Conservation (phyloP, 2,888 invertebrate species). For the Dolomedes plantarius region DNA sequence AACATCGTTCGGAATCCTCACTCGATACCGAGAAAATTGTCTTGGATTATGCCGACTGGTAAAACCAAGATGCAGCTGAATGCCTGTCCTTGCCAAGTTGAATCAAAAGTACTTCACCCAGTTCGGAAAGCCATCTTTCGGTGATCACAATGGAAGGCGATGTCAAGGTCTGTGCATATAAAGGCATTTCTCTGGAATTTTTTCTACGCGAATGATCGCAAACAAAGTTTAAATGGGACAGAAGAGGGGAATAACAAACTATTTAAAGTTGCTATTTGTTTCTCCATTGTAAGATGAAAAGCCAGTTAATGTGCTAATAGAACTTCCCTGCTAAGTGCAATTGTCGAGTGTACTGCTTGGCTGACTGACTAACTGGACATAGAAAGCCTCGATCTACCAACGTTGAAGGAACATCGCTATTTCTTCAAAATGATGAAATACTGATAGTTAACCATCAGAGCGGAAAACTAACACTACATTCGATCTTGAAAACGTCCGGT, state of each 20-base stretch:
- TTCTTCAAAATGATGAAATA: too few relatives aligned
- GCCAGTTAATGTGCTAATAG: background rate
- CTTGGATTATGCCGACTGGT: background rate
- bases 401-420: too few relatives aligned
- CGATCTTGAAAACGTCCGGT: too few relatives aligned
- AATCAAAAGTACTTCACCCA: constrained; percentile 41
- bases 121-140: constrained; percentile 37
- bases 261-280: constrained; percentile 10
- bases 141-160: constrained; percentile 61
- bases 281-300: background rate
- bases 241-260: constrained; percentile 20
- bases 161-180: constrained; percentile 56
- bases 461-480: too few relatives aligned
- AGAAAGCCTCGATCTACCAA: too few relatives aligned
- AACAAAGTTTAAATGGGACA: constrained; percentile 58
- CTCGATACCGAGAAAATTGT: background rate
- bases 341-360: too few relatives aligned
- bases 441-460: too few relatives aligned
- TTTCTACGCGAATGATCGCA: constrained; percentile 47
- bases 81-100: background rate
- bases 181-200: constrained; percentile 18
- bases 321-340: background rate
- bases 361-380: too few relatives aligned
- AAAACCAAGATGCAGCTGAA: background rate
- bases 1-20: too few relatives aligned